Base-by-base conservation (phyloP, 1,140 invertebrate genomes). In the Drosophila saltans region DNA sequence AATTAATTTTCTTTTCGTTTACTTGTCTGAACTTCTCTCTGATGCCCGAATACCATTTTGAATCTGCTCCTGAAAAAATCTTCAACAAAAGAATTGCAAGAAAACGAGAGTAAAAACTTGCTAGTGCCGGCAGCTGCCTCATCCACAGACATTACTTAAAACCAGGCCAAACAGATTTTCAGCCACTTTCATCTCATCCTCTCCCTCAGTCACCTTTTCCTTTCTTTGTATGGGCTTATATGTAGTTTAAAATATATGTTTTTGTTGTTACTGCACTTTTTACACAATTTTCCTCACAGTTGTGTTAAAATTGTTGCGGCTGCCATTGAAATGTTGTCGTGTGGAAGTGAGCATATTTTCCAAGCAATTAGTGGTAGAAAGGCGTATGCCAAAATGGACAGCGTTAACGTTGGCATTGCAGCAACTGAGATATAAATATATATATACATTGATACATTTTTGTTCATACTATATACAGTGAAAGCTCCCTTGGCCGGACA, bases 281-380 rank as follows among this genome's bases (percentile, higher is more conserved):
- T 57, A 62, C 63, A 57, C 65, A 60, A 61, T 66, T 62, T 64
- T 52, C 45, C 45, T 52, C 45, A 52, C 73, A 16, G 68, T 43
- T 72, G 16, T 45, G 48, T 69, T 61, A 65, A 82, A 86, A 88
- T 72, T 76, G 67, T 80, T 88, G 75, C 72, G 79, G 69, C 58
- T 86, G 79, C 75, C 82, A 79, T 79, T 82, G 83, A 78, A 88
- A 82, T 66, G 62, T 66, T 61, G 57, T 82, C 79, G 65, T 77
- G 82, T 82, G 80, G 80, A 86, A 88, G 85, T 83, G 83, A 88
- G 83, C 80, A 81, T 73, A 89, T 80, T 89, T 88, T 81, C 80
- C 84, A 84, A 80, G 80, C 71, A 88, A 88, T 88, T 88, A 89
- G 84, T 80, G 78, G 58, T 59, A 67, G 21, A 72, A 76, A 64